A percentile compares a stretch with the other conserved stretches of the same genome.
phyloP scores from a whole-genome alignment of 2,113 vertebrate species.

The Macheiramphus alcinus region DNA sequence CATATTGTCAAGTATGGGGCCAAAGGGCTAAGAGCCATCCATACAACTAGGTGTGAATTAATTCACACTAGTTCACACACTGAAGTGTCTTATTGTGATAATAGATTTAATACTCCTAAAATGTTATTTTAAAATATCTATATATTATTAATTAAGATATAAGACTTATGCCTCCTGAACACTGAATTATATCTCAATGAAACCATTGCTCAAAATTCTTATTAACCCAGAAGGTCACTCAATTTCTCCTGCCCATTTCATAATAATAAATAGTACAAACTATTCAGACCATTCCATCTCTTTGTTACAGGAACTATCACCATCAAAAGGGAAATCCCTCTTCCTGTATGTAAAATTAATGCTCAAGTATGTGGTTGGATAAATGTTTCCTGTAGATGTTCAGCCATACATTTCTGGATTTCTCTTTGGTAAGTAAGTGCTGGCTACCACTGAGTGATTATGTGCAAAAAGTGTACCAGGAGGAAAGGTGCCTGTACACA shows the following conservation, averaged over 20 bases:
- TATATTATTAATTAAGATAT: slow-evolving; percentile 69
- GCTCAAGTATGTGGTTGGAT: slow-evolving; percentile 20
- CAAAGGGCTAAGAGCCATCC: slow-evolving; percentile 52
- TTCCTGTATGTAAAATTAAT: slow-evolving; percentile 53
- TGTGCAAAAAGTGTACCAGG: not conserved
- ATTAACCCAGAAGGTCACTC: slow-evolving; percentile 70
- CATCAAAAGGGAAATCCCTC: slow-evolving; percentile 56
- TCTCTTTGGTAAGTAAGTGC: slow-evolving; percentile 2
- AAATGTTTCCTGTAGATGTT: slow-evolving; percentile 5
- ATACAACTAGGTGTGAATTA: slow-evolving; percentile 61
- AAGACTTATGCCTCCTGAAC: slow-evolving; percentile 37
- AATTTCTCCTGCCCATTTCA: slow-evolving; percentile 60
- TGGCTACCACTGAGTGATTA: not conserved
- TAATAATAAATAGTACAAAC: slow-evolving; percentile 68
- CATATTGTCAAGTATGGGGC: slow-evolving; percentile 34
- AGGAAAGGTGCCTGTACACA: not conserved
- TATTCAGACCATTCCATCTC: slow-evolving; percentile 14
- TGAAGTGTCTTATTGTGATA: slow-evolving; percentile 59
- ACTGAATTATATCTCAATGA: slow-evolving; percentile 68
- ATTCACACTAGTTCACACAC: slow-evolving; percentile 49
- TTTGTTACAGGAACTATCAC: slow-evolving; percentile 63
- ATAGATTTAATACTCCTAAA: slow-evolving; percentile 62
- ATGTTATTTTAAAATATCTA: slow-evolving; percentile 70
- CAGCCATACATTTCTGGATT: not conserved
- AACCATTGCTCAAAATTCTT: slow-evolving; percentile 68